phyloP scores from a whole-genome alignment of 2,113 vertebrate species.

The Donacobius atricapilla region DNA sequence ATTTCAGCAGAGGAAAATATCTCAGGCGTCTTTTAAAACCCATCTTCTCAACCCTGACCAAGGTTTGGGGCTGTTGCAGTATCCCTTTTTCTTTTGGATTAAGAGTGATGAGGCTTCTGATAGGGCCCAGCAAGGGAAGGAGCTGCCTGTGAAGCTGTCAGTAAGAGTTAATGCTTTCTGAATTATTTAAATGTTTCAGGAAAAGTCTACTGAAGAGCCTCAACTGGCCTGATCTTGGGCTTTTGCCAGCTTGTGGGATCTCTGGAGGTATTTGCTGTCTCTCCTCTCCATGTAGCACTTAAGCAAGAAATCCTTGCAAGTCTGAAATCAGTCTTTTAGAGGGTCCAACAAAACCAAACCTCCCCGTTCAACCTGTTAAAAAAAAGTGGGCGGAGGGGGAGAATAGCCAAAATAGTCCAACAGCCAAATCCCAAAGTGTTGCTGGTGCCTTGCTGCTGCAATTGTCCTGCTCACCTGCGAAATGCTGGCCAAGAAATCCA shows the following conservation, averaged over 20 bases:
- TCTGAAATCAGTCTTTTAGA: not conserved
- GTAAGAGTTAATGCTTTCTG: conserved; percentile 46
- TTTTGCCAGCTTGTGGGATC: conserved; percentile 29
- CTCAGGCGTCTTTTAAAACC: not conserved
- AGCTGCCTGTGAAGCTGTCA: conserved; percentile 35
- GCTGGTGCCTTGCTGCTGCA: fast-evolving
- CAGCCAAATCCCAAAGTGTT: not conserved
- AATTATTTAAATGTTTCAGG: conserved; percentile 50
- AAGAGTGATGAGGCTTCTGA: not conserved
- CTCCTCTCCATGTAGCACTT: not conserved
- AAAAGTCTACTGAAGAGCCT: not conserved
- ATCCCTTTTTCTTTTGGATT: not conserved
- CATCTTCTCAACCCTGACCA: not conserved
- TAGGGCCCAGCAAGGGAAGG: not conserved
- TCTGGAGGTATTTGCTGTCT: conserved; percentile 18
- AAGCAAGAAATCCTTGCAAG: not conserved
- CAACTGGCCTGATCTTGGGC: not conserved
- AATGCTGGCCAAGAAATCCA: not conserved
- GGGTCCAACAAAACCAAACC: not conserved
- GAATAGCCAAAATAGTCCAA: not conserved
- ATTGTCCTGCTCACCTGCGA: not conserved
- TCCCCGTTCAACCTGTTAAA: not conserved
- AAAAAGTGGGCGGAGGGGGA: too few species aligned
- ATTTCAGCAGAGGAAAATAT: not conserved
- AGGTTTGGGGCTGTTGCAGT: not conserved